These are phyloP conservation scores for Rhagium mordax DNA, from an alignment of 2,888 invertebrate genomes.

Conservation along the genomic window DNA sequence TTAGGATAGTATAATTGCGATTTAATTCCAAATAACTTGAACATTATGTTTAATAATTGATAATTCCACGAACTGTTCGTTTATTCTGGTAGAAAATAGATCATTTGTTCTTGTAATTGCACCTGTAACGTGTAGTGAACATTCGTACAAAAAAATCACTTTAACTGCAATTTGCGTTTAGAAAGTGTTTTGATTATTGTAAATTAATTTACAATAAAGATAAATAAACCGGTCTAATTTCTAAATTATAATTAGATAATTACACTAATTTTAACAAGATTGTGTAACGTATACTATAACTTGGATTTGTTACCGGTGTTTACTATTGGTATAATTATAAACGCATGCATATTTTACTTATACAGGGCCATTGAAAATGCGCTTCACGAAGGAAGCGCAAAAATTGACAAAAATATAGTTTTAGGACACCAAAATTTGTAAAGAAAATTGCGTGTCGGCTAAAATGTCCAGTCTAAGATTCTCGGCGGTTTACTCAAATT, in stretches of 20 bases:
- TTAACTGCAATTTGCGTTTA: slow-evolving; percentile 44
- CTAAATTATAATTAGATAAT: slow-evolving; percentile 50
- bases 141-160: slow-evolving; percentile 29
- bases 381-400: too few relatives aligned
- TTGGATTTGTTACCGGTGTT: slow-evolving; percentile 7
- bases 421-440: too few relatives aligned
- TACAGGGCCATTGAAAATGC: not conserved
- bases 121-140: slow-evolving; percentile 24
- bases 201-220: slow-evolving; percentile 45
- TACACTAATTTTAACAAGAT: slow-evolving; percentile 46
- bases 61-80: slow-evolving; percentile 50
- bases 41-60: slow-evolving; percentile 55
- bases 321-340: not conserved
- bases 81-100: slow-evolving; percentile 42
- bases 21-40: slow-evolving; percentile 52
- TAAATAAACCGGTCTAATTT: slow-evolving; percentile 42
- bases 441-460: too few relatives aligned
- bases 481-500: too few relatives aligned
- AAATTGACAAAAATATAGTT: too few relatives aligned
- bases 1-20: slow-evolving; percentile 55
- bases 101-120: slow-evolving; percentile 40
- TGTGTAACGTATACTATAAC: slow-evolving; percentile 37
- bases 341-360: not conserved
- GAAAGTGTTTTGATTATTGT: slow-evolving; percentile 52
- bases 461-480: too few relatives aligned